Percentiles rank a stretch among this genome's conserved stretches.
Conservation (phyloP, 2,888 invertebrate genomes). For the Lasioglossum oenotherae region DNA sequence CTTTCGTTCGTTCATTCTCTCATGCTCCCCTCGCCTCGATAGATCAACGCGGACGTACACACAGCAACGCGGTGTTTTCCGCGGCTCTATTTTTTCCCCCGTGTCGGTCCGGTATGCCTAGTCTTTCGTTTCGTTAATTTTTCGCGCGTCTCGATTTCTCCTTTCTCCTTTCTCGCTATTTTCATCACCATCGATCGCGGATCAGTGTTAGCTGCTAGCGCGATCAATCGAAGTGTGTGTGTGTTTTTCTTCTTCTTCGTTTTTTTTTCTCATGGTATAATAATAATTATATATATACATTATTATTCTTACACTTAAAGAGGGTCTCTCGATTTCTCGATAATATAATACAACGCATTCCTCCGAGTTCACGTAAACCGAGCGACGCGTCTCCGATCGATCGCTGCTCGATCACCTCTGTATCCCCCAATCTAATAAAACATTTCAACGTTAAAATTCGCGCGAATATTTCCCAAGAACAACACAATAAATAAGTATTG, state of each 20-base stretch:
- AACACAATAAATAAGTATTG: slow-evolving; percentile 12
- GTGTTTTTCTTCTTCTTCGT: background rate
- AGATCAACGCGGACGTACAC: background rate
- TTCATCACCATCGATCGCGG: slow-evolving; percentile 48
- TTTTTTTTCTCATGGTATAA: slow-evolving; percentile 72
- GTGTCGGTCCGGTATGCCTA: slow-evolving; percentile 13
- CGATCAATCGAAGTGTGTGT: slow-evolving; percentile 69
- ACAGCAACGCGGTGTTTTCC: background rate
- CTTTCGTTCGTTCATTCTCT: background rate
- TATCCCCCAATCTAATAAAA: background rate
- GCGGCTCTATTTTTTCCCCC: background rate
- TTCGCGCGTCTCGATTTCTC: slow-evolving; percentile 45
- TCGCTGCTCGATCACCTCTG: slow-evolving; percentile 52
- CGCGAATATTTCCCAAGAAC: background rate
- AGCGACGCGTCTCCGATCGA: slow-evolving; percentile 62
- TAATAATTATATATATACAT: slow-evolving; percentile 80
- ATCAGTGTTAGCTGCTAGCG: slow-evolving; percentile 62
- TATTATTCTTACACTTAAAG: slow-evolving; percentile 78
- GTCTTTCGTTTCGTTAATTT: slow-evolving; percentile 50
- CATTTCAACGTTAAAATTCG: background rate
- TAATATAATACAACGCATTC: slow-evolving; percentile 79
- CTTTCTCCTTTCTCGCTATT: slow-evolving; percentile 36
- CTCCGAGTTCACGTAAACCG: slow-evolving; percentile 58
- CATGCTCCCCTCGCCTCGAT: background rate
- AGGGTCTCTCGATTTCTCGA: slow-evolving; percentile 74